Evolutionary conservation across 1,140 invertebrate species (phyloP).

Genomic region (Drosophila arawakana): DNA sequence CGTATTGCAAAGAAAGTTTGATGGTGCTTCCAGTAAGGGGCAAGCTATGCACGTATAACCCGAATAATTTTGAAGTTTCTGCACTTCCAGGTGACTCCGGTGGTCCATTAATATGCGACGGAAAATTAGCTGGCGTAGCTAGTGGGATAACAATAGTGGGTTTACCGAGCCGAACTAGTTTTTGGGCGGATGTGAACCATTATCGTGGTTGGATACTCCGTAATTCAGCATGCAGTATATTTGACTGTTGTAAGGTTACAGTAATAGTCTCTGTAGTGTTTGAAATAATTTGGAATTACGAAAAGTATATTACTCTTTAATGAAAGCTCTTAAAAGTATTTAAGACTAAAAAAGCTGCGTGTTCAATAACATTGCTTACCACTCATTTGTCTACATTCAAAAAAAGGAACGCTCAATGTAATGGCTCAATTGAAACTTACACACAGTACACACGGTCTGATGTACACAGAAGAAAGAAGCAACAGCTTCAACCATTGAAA

Average conservation of each 20-base stretch:
- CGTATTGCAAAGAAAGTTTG: too few species aligned
- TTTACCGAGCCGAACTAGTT: neutral
- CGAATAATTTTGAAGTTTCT: neutral
- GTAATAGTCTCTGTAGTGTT: too few species aligned
- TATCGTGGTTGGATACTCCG: neutral
- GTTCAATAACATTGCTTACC: too few species aligned
- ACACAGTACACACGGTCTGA: conserved; percentile 9
- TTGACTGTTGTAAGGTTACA: too few species aligned
- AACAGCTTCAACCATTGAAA: conserved; percentile 50
- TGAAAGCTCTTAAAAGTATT: too few species aligned
- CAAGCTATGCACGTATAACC: neutral
- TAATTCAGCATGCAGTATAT: neutral
- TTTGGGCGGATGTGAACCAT: neutral
- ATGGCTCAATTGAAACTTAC: conserved; percentile 6
- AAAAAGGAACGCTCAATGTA: conserved; percentile 3
- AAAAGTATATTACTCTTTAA: too few species aligned
- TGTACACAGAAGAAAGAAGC: neutral
- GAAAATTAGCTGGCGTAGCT: neutral
- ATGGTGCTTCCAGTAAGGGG: too few species aligned
- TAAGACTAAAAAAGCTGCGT: too few species aligned
- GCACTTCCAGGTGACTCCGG: neutral
- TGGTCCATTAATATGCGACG: neutral
- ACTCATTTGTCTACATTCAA: neutral
- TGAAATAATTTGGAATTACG: too few species aligned
- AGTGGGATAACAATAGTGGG: neutral